Base-by-base conservation (phyloP, 2,797 vertebrate genomes). In the Enoplosus armatus region DNA sequence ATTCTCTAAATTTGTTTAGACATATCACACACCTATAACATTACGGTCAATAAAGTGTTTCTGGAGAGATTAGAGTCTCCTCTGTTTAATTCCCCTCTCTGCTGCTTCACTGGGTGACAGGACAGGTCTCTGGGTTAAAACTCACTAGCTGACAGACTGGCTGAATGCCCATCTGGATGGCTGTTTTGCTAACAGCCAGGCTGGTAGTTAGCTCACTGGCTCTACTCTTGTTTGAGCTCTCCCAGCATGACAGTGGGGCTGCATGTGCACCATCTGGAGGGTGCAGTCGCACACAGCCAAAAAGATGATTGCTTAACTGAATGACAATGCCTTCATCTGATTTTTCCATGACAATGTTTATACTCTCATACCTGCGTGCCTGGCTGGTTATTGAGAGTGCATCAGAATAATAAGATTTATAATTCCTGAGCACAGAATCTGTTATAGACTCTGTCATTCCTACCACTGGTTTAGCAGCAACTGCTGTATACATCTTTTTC, bases 221-320 rank as follows among this genome's bases (percentile, higher is more conserved):
- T 77, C 43, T n/a, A 18, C 47, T 82, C 33, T 65, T 61, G 41
- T 66, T 62, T 58, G 50, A 77, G 62, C 65, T 27, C 45, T 58
- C 55, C 45, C 48, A 35, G 71, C 69, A 37, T 16, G 58, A 79
- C 61, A 55, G 53, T 65, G 71, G 48, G 41, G 35, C 65, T 80
- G 31, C 58, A 63, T 63, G 41, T 78, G 54, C 78, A 87, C 89
- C 90, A 90, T 93, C 89, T 92, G 91, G 85, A 88, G 68, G 71
- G 41, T 77, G 82, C 65, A 90, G 77, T 63, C 16, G 22, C 61
- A 71, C 16, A 15, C 51, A 71, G 88, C 81, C 91, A 90, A 89
- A 87, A 87, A 90, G 74, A 90, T 90, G 89, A 93, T 90, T 90
- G 88, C 88, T 88, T 87, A 85, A 88, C 87, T 88, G 84, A 88